These are phyloP conservation scores for Oxyura jamaicensis DNA, from an alignment of 2,113 vertebrate species.

Conservation along the genomic window DNA sequence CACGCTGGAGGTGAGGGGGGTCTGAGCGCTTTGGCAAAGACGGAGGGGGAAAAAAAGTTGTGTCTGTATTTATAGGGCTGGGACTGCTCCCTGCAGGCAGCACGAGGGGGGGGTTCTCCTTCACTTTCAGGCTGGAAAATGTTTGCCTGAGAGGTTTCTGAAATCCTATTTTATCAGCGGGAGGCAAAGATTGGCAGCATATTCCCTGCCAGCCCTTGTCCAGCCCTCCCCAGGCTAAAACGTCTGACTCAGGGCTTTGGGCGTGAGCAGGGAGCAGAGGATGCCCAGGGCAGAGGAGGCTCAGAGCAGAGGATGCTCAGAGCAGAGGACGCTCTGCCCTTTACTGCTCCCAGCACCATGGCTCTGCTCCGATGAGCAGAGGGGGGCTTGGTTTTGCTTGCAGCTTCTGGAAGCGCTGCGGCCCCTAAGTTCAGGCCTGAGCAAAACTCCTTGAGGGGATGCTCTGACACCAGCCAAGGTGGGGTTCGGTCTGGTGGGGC, in stretches of 20 bases:
- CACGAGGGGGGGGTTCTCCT: background rate
- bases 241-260: constrained; percentile 12
- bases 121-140: rapidly evolving
- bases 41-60: background rate
- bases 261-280: background rate
- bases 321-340: background rate
- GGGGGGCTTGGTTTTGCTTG: background rate
- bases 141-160: background rate
- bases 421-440: background rate
- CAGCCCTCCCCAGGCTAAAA: background rate
- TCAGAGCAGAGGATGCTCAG: background rate
- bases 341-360: background rate
- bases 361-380: background rate
- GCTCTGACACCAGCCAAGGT: background rate
- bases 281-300: background rate
- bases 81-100: background rate
- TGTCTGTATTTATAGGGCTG: background rate
- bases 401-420: constrained; percentile 11
- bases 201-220: background rate
- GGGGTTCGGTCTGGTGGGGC: background rate
- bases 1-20: background rate
- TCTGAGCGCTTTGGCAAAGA: background rate
- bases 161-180: background rate
- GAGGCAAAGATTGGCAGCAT: background rate
- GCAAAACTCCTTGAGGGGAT: background rate